A percentile compares a stretch with the other conserved stretches of the same genome.
These are phyloP conservation scores for Reticulitermes speratus DNA, from an alignment of 1,140 invertebrate species.

Conservation along the genomic window DNA sequence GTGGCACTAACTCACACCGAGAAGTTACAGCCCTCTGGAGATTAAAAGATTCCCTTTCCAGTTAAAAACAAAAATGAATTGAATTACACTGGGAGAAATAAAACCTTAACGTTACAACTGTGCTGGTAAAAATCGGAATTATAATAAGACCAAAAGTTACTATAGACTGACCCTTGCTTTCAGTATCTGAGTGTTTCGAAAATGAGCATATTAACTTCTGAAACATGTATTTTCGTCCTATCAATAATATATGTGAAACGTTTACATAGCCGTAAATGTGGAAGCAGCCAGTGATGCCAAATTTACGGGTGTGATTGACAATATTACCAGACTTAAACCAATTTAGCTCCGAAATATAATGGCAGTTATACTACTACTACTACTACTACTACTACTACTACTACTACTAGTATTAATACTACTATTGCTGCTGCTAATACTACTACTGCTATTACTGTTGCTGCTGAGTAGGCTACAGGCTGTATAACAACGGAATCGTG, in stretches of 20 bases:
- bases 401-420: too few species aligned
- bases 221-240: not conserved
- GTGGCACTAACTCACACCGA: not conserved
- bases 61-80: conserved; percentile 20
- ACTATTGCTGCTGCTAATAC: too few species aligned
- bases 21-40: not conserved
- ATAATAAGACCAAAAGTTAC: not conserved
- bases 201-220: not conserved
- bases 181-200: not conserved
- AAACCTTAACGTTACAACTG: conserved; percentile 1
- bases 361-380: too few species aligned
- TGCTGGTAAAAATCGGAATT: not conserved
- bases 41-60: conserved; percentile 17
- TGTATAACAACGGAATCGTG: too few species aligned
- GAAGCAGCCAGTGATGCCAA: not conserved
- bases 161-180: not conserved
- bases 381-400: too few species aligned
- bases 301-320: not conserved
- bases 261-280: not conserved
- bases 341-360: too few species aligned
- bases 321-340: too few species aligned
- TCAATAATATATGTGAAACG: not conserved
- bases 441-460: too few species aligned
- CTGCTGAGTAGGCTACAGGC: too few species aligned
- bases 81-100: conserved; percentile 13